Evolutionary conservation across 2,797 vertebrate genomes (phyloP).

Genomic region (Tolypeutes matacus): DNA sequence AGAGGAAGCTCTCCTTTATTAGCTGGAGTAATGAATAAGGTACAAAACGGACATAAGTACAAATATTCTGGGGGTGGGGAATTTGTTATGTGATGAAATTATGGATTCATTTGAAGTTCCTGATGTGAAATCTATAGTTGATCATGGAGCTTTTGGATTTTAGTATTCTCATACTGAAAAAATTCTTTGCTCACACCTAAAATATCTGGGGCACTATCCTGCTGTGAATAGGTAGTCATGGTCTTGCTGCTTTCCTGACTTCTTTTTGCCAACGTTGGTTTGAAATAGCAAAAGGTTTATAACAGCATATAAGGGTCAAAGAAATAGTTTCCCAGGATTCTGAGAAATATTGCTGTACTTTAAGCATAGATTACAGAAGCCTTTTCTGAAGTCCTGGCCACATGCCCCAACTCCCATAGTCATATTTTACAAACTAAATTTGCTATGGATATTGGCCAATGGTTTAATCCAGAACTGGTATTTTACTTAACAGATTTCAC

Average conservation of each 20-base stretch:
- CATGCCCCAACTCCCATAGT: neutral
- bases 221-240: neutral
- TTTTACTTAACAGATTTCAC: constrained; percentile 12
- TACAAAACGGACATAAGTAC: neutral
- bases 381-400: neutral
- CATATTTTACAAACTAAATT: neutral
- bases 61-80: neutral
- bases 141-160: neutral
- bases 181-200: neutral
- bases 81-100: neutral
- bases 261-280: neutral
- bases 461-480: neutral
- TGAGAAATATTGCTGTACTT: neutral
- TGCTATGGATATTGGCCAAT: neutral
- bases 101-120: neutral
- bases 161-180: neutral
- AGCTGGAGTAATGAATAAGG: neutral
- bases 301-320: neutral
- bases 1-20: neutral
- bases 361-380: neutral
- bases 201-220: neutral
- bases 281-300: constrained; percentile 31
- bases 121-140: neutral
- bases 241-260: neutral
- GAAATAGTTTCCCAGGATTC: neutral